Base-by-base conservation (phyloP, 1,140 invertebrate species). In the Sinonovacula constricta region DNA sequence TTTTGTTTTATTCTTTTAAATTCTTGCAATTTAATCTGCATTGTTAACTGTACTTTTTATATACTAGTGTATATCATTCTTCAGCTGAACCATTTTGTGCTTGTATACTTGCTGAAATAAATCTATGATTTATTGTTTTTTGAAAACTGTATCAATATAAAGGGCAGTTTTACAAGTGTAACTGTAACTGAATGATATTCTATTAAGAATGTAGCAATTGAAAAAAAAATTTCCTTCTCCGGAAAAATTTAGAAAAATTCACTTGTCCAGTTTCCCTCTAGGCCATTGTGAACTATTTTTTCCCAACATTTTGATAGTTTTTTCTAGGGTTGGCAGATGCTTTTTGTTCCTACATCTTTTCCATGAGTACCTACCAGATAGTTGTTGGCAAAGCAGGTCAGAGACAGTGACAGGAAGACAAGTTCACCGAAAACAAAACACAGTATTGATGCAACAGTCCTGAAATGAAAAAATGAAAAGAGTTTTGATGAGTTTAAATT, bases 341-440 rank as follows among this genome's bases (percentile, higher is more conserved):
- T 3, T 3, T 1, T 28, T n/a, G n/a, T 24, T 2, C 30, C 30
- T 24, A 22, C 18, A 28, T 4, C 30, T 15, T 18, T 24, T 31
- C n/a, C 28, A 1, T 18, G 3, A 22, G 22, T 31, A 77, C 75
- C 63, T 62, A 78, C 75, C 54, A 69, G 24, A 10, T 63, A 24
- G 10, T 31, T 62, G 30, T 62, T 31, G 36, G 67, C 65, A 60
- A 78, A 78, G 31, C 67, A 69, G n/a, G 54, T 34, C 18, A 68
- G 45, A 18, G 53, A 45, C 2, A 63, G 26, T 0, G 33, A 28
- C 10, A 70, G 4, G 31, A 68, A 78, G 66, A 78, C 69, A 12
- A 78, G 7, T 30, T 69, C 66, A 34, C 75, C 75, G 3, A 78
- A 15, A 3, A 69, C 54, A 78, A 78, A 70, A 10, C 56, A 56